Evolutionary conservation across 2,113 vertebrate species (phyloP).

Genomic region (Delphinapterus leucas): DNA sequence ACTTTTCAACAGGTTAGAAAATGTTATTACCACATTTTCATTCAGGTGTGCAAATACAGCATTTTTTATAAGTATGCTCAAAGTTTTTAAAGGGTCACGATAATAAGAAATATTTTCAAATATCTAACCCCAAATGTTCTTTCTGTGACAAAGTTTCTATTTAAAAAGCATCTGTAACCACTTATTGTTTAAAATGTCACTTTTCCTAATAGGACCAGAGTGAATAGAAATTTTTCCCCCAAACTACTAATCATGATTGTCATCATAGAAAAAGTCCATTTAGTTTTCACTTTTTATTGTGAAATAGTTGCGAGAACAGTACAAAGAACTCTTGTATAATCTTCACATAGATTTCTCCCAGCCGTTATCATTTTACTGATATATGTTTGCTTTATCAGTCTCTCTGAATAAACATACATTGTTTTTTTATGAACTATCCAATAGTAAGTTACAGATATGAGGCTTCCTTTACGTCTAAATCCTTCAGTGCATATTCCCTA

Average conservation of each 20-base stretch:
- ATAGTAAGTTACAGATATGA: neutral
- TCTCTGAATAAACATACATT: neutral
- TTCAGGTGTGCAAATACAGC: neutral
- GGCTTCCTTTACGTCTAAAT: neutral
- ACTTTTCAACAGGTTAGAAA: neutral
- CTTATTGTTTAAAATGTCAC: constrained; percentile 8
- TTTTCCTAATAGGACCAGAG: neutral
- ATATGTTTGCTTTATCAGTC: neutral
- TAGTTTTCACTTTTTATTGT: neutral
- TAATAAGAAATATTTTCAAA: constrained; percentile 16
- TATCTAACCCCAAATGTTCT: neutral
- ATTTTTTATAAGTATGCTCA: neutral
- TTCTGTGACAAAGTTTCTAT: neutral
- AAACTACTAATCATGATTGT: neutral
- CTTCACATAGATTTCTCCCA: neutral
- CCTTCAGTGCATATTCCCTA: neutral
- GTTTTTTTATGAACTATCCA: neutral
- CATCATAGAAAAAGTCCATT: neutral
- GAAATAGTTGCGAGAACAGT: neutral
- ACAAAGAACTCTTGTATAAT: neutral
- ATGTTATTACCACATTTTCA: neutral
- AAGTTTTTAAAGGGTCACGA: neutral
- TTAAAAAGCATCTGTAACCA: neutral
- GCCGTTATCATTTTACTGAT: neutral
- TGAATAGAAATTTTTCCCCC: neutral